Conservation (phyloP, 2,888 invertebrate species). For the Drosophila meridionalis region DNA sequence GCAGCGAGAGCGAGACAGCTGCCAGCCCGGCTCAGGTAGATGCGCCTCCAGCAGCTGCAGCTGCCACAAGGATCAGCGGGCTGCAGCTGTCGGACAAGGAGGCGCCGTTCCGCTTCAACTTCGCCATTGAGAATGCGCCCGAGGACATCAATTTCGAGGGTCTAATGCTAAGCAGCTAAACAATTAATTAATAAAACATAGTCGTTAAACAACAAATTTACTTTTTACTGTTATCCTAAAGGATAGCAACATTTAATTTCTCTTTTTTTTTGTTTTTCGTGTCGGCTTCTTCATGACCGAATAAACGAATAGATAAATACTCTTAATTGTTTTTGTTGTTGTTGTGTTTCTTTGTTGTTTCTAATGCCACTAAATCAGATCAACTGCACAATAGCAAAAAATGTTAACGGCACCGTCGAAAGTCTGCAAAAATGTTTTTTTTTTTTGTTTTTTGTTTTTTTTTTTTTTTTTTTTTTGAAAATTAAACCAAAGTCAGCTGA, state of each 20-base stretch:
- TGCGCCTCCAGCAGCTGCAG: neutral
- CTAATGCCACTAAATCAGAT: conserved; percentile 2
- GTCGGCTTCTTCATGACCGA: neutral
- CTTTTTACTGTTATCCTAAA: neutral
- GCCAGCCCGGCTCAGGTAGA: too few species aligned
- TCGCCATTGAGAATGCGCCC: conserved; percentile 82
- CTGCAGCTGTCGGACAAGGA: conserved; percentile 63
- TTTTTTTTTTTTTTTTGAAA: neutral
- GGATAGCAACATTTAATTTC: neutral
- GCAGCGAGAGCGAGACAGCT: neutral
- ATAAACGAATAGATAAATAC: conserved; percentile 11
- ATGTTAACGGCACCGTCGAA: neutral
- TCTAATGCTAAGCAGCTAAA: conserved; percentile 61
- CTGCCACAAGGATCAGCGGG: conserved; percentile 4
- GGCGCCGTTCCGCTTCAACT: conserved; percentile 89
- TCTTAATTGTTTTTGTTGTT: neutral
- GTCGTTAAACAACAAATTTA: neutral
- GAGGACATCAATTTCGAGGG: conserved; percentile 69
- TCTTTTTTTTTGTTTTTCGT: neutral
- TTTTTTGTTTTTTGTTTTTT: neutral
- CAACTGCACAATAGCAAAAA: conserved; percentile 14
- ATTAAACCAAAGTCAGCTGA: neutral
- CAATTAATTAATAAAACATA: neutral
- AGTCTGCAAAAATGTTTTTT: neutral
- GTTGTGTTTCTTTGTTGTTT: neutral